Conservation (phyloP, 1,140 invertebrate species). For the Macrobrachium nipponense region DNA sequence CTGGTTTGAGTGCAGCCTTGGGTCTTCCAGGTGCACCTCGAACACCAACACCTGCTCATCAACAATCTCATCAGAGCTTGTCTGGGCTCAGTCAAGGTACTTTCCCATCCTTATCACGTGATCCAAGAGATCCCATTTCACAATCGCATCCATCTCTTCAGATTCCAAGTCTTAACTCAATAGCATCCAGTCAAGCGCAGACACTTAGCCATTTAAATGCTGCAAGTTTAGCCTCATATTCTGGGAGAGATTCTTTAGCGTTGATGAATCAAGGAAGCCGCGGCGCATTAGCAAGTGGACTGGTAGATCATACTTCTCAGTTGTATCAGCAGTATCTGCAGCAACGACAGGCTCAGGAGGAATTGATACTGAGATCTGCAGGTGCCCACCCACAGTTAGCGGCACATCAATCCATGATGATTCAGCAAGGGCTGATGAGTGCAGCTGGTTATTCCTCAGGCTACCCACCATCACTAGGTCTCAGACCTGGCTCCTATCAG, state of each 20-base stretch:
- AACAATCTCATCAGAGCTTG: constrained; percentile 59
- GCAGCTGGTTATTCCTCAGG: constrained; percentile 74
- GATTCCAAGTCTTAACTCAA: constrained; percentile 62
- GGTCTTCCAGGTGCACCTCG: constrained; percentile 61
- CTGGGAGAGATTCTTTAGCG: constrained; percentile 70
- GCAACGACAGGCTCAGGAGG: constrained; percentile 70
- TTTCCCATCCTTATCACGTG: constrained; percentile 56
- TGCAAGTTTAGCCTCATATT: constrained; percentile 70
- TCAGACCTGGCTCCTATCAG: constrained; percentile 76
- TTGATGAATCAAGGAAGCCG: constrained; percentile 65
- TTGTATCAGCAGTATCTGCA: constrained; percentile 79
- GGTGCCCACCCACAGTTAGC: constrained; percentile 67
- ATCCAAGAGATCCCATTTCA: constrained; percentile 62
- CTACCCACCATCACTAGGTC: constrained; percentile 73
- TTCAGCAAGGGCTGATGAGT: constrained; percentile 73
- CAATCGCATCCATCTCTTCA: constrained; percentile 62
- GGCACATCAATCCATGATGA: constrained; percentile 67
- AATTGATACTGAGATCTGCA: constrained; percentile 71
- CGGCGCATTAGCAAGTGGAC: constrained; percentile 69
- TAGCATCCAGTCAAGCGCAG: constrained; percentile 61
- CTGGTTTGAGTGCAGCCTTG: constrained; percentile 60
- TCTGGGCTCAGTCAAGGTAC: constrained; percentile 57
- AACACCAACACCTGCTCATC: constrained; percentile 64
- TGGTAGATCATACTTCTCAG: constrained; percentile 69
- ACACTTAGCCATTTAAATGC: constrained; percentile 60